Conservation (phyloP, 2,888 invertebrate species). For the Coleophora flavipennella region DNA sequence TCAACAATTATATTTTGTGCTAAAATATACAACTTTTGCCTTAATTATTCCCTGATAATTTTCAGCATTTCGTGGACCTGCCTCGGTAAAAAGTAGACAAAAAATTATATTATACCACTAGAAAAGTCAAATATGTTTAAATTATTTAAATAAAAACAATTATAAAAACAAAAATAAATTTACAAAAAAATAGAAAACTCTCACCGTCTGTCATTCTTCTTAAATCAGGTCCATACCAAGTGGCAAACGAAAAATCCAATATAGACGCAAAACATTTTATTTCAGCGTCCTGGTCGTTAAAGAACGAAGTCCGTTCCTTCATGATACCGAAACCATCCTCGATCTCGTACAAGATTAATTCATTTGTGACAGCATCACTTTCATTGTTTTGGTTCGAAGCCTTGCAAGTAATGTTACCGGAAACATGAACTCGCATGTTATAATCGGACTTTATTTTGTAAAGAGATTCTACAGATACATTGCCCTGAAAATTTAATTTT, state of each 20-base stretch:
- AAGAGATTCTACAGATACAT: constrained; percentile 17
- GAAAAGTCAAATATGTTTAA: too few relatives aligned
- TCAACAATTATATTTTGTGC: too few relatives aligned
- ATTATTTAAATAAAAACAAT: too few relatives aligned
- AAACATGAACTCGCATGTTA: constrained; percentile 21
- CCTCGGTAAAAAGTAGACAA: too few relatives aligned
- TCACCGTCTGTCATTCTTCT: constrained; percentile 23
- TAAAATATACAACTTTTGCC: too few relatives aligned
- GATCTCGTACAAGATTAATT: constrained; percentile 42
- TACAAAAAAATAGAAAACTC: too few relatives aligned
- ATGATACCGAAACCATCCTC: constrained; percentile 43
- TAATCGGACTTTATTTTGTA: constrained; percentile 31
- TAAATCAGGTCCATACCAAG: constrained; percentile 33
- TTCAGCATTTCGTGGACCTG: too few relatives aligned
- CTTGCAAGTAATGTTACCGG: constrained; percentile 40
- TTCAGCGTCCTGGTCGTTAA: constrained; percentile 30
- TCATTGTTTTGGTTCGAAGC: constrained; percentile 28
- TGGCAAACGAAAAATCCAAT: constrained; percentile 37
- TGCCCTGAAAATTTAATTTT: too few relatives aligned
- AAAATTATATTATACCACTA: too few relatives aligned
- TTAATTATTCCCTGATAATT: too few relatives aligned
- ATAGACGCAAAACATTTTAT: constrained; percentile 46
- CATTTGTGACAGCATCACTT: constrained; percentile 10
- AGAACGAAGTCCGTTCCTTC: constrained; percentile 32
- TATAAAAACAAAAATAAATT: too few relatives aligned